Evolutionary conservation across 2,797 vertebrate genomes (phyloP), one percentile per base, ranked within the genome.

Genomic region (Vireo griseus): DNA sequence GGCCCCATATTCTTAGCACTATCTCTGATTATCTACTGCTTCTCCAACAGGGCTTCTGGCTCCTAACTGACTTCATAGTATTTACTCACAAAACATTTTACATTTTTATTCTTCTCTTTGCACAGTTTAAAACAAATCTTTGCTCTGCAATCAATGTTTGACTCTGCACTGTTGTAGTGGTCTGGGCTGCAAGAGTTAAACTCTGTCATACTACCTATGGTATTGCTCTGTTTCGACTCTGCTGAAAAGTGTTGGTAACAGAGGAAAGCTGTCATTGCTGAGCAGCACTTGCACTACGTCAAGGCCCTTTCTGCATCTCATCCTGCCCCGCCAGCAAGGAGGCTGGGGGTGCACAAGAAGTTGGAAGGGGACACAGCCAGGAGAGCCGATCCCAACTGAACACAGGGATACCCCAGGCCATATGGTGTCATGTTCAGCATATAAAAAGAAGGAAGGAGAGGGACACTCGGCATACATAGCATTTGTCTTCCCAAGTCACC

Each of bases 401-500:
- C 51, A 11, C 22, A 47, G 18, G 26, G 33, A 37, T 24, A 47
- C 11, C 7, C 18, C 21, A 6, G 6, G 31, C 28, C 29, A 13
- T 25, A 10, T 1, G 6, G 31, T 1, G 3, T 3, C 11, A 13
- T 14, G 16, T 14, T 84, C 28, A 40, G 44, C 33, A 40, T 28
- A 13, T 35, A 35, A 35, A 35, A 35, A 35, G 35, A 35, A 35
- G 35, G 35, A 35, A 35, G 35, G 35, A 10, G 35, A 35, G 8
- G 26, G 3, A 65, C 2, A 2, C 21, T n/a, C 0, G 0, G 18
- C 1, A 0, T 6, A 5, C 12, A 20, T 0, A 21, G 24, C 6
- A 4, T 48, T 82, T 66, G 31, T 29, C 57, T 47, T 78, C 47
- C 39, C 22, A 44, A 69, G 12, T 47, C 28, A 57, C 5, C 0